Conservation (phyloP, 2,113 vertebrate genomes). For the Seriola dumerili region DNA sequence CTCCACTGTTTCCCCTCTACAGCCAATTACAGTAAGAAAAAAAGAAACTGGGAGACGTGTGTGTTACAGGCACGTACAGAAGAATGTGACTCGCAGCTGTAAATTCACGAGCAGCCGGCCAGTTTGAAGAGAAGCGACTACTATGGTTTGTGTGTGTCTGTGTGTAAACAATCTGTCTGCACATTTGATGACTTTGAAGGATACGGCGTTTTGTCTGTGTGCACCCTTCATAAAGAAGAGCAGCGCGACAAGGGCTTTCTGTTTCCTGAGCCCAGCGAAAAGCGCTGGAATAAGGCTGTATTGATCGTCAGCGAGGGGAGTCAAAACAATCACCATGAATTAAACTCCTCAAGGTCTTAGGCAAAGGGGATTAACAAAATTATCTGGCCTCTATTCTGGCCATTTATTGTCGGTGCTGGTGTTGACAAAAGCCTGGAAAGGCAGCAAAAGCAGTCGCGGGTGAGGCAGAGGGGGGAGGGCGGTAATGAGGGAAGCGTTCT, state of each 20-base stretch:
- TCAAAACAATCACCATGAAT: conserved; percentile 82
- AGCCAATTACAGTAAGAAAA: conserved; percentile 48
- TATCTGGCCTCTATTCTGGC: conserved; percentile 69
- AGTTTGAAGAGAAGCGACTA: conserved; percentile 30
- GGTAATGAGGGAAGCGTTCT: conserved; percentile 57
- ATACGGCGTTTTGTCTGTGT: conserved; percentile 46
- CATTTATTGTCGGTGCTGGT: conserved; percentile 53
- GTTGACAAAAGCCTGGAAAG: conserved; percentile 67
- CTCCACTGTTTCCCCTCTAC: conserved; percentile 22
- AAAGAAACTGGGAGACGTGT: conserved; percentile 12
- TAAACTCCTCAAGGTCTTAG: conserved; percentile 82
- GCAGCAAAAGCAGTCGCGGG: conserved; percentile 5
- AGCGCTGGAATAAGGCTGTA: conserved; percentile 77
- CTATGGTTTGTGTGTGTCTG: conserved; percentile 8
- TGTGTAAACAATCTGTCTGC: conserved; percentile 12
- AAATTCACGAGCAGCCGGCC: conserved; percentile 6
- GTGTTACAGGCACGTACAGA: conserved; percentile 23
- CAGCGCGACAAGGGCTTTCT: conserved; percentile 48
- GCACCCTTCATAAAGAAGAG: conserved; percentile 55
- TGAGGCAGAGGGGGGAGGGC: conserved; percentile 3
- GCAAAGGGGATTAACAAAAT: conserved; percentile 80
- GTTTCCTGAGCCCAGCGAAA: conserved; percentile 50
- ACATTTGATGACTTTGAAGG: conserved; percentile 67
- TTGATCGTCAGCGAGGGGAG: conserved; percentile 73
- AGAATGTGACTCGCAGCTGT: conserved; percentile 32